phyloP scores from a whole-genome alignment of 2,797 vertebrate species.

The Pachyuromys duprasi region DNA sequence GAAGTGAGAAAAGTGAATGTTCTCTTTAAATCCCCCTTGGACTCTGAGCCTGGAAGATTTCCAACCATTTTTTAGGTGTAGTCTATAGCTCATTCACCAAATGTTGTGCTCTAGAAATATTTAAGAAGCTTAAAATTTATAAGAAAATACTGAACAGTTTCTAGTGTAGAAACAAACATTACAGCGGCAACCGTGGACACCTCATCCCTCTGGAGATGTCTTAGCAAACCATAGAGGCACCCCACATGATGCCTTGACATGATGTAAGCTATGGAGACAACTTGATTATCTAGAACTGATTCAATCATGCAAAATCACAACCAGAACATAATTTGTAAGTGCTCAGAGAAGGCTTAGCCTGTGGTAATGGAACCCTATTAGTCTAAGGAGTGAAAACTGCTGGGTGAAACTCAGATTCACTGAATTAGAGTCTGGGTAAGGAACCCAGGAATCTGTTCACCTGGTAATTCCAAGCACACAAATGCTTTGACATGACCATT shows the following conservation, averaged over 20 bases:
- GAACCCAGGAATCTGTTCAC: not conserved
- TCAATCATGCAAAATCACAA: not conserved
- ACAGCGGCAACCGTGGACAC: not conserved
- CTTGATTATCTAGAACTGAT: not conserved
- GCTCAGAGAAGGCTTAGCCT: not conserved
- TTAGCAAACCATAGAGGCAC: not conserved
- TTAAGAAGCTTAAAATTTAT: not conserved
- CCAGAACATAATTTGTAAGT: not conserved
- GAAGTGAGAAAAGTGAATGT: not conserved
- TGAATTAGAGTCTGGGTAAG: not conserved
- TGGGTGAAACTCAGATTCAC: not conserved
- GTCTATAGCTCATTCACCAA: not conserved
- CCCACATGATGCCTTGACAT: not conserved
- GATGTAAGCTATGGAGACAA: not conserved
- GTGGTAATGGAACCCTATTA: not conserved
- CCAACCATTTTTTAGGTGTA: not conserved
- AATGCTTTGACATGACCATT: not conserved
- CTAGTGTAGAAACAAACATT: not conserved
- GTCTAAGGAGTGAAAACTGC: not conserved
- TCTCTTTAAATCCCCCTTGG: not conserved
- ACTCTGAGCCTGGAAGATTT: slow-evolving; percentile 1
- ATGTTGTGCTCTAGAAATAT: not conserved
- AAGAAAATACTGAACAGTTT: not conserved
- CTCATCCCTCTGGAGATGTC: not conserved
- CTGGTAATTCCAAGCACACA: not conserved